phyloP scores from a whole-genome alignment of 2,113 vertebrate genomes.

The Alethe castanea region DNA sequence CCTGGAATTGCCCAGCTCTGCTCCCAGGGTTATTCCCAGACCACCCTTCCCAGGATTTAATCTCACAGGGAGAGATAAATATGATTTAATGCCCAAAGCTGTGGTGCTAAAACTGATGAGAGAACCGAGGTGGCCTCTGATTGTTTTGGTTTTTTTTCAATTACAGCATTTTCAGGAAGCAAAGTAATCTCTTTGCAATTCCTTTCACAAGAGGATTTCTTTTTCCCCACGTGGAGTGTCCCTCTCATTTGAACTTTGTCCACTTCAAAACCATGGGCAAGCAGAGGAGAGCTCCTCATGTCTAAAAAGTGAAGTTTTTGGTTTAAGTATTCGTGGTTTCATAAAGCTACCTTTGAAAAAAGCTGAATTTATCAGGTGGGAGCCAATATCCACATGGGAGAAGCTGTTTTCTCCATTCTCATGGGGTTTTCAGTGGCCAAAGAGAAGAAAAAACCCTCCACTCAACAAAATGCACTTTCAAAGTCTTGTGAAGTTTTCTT shows the following conservation, averaged over 20 bases:
- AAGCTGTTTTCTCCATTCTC: not conserved
- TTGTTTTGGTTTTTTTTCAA: not conserved
- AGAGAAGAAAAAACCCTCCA: not conserved
- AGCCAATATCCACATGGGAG: not conserved
- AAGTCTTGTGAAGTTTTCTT: not conserved
- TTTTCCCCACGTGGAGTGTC: not conserved
- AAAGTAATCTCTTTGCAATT: not conserved
- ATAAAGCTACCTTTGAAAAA: not conserved
- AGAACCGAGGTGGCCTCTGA: not conserved
- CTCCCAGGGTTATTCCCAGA: rapidly evolving
- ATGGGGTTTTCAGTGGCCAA: not conserved
- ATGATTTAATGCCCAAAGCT: not conserved
- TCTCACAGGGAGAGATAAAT: not conserved
- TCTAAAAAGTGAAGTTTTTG: not conserved
- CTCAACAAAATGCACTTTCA: not conserved
- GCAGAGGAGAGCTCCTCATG: not conserved
- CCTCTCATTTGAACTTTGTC: not conserved
- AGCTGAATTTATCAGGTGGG: not conserved
- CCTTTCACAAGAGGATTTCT: not conserved
- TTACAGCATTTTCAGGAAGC: not conserved
- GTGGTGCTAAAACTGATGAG: not conserved
- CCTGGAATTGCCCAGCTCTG: not conserved
- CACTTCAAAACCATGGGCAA: not conserved
- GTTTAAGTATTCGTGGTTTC: not conserved
- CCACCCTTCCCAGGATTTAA: not conserved